phyloP scores from a whole-genome alignment of 1,140 invertebrate species.

The Drosophila trapezifrons region DNA sequence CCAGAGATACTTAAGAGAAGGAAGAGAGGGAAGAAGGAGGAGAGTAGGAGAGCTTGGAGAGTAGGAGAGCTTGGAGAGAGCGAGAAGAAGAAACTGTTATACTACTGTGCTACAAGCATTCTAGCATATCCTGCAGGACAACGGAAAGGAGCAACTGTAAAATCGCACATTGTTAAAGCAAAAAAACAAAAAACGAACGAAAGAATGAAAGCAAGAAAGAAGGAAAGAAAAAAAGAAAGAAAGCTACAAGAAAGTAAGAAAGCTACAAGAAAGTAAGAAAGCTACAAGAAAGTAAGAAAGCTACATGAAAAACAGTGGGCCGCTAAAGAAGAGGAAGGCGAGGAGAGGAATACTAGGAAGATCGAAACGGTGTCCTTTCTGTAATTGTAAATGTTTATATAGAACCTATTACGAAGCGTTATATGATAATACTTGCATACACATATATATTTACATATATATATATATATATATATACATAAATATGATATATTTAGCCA shows the following conservation, averaged over 20 bases:
- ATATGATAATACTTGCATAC: slow-evolving; percentile 71
- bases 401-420: slow-evolving; percentile 68
- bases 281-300: neutral
- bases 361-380: slow-evolving; percentile 51
- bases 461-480: slow-evolving; percentile 43
- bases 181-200: slow-evolving; percentile 33
- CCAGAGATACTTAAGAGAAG: slow-evolving; percentile 27
- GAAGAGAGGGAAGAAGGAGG: slow-evolving; percentile 1
- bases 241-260: neutral
- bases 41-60: slow-evolving; percentile 1
- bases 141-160: slow-evolving; percentile 57
- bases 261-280: neutral
- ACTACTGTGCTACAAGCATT: slow-evolving; percentile 72
- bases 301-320: neutral
- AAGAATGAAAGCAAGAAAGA: neutral
- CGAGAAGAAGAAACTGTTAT: slow-evolving; percentile 61
- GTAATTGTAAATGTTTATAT: slow-evolving; percentile 80
- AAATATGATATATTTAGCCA: slow-evolving; percentile 57
- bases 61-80: slow-evolving; percentile 8
- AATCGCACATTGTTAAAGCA: slow-evolving; percentile 70
- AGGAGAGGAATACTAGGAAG: slow-evolving; percentile 20
- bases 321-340: neutral
- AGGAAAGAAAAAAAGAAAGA: neutral
- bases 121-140: slow-evolving; percentile 59
- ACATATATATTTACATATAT: slow-evolving; percentile 44